Evolutionary conservation across 2,797 vertebrate genomes (phyloP).

Genomic region (Rhabdomys pumilio): DNA sequence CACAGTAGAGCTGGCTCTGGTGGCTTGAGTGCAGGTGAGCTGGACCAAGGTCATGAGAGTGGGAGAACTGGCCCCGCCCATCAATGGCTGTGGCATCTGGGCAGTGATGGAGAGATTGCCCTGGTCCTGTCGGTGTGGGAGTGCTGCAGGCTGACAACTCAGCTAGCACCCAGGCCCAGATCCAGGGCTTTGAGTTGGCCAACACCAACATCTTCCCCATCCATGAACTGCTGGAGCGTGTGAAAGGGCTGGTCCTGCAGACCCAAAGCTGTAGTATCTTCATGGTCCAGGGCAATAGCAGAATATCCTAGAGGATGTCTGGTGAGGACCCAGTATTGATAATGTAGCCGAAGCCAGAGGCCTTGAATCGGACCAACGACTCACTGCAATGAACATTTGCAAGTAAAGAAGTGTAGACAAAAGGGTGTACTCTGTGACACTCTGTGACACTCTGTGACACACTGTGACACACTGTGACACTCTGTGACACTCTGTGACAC

Average conservation of each 20-base stretch:
- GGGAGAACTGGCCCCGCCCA: not conserved
- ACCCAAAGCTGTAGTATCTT: not conserved
- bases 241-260: not conserved
- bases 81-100: too few species aligned
- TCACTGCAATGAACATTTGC: not conserved
- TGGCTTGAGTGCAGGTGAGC: not conserved
- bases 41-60: not conserved
- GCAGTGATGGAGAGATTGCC: not conserved
- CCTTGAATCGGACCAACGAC: not conserved
- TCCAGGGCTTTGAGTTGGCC: not conserved
- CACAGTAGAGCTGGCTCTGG: not conserved
- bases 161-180: not conserved
- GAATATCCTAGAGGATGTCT: not conserved
- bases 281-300: not conserved
- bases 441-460: too few species aligned
- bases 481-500: not conserved
- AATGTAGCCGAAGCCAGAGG: not conserved
- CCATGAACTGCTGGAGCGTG: not conserved
- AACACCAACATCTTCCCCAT: not conserved
- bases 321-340: not conserved
- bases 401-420: not conserved
- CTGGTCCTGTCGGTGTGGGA: not conserved
- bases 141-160: not conserved
- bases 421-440: not conserved
- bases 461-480: not conserved